Conservation (phyloP, 2,888 invertebrate genomes). For the Seira sanloemensis region DNA sequence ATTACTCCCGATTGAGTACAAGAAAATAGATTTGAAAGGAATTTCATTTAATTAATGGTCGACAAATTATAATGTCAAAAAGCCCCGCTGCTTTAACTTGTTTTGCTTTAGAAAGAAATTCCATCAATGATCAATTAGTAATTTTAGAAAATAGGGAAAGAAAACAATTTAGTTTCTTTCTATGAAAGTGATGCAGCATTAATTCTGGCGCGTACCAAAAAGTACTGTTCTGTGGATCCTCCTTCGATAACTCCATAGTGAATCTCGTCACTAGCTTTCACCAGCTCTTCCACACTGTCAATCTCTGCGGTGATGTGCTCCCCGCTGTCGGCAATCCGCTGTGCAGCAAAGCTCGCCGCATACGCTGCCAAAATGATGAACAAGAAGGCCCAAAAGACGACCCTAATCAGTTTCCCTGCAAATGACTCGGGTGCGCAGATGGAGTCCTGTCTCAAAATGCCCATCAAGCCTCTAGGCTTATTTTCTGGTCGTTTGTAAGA, state of each 20-base stretch:
- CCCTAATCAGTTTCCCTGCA: slow-evolving; percentile 95
- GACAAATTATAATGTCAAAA: too few relatives aligned
- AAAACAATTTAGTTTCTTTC: too few relatives aligned
- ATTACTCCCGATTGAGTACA: too few relatives aligned
- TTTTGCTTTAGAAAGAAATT: too few relatives aligned
- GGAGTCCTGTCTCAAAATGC: slow-evolving; percentile 66
- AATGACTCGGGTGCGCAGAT: slow-evolving; percentile 78
- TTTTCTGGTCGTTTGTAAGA: slow-evolving; percentile 66
- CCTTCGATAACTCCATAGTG: slow-evolving; percentile 88
- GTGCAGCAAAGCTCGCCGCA: slow-evolving; percentile 98
- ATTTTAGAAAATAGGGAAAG: not conserved
- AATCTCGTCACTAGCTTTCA: slow-evolving; percentile 94
- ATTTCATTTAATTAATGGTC: too few relatives aligned
- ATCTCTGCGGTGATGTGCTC: slow-evolving; percentile 83
- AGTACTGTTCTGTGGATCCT: slow-evolving; percentile 91
- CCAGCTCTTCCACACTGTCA: slow-evolving; percentile 92
- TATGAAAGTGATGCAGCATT: too few relatives aligned
- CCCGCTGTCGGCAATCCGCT: slow-evolving; percentile 91
- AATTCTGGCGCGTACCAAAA: slow-evolving; percentile 79
- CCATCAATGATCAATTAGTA: not conserved
- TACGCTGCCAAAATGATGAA: slow-evolving; percentile 97
- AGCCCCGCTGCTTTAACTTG: too few relatives aligned
- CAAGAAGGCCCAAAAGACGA: slow-evolving; percentile 99
- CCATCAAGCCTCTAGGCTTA: slow-evolving; percentile 58
- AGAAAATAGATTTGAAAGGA: too few relatives aligned